Base-by-base conservation (phyloP, 2,797 vertebrate species). In the Muraenolepis orangiensis region DNA sequence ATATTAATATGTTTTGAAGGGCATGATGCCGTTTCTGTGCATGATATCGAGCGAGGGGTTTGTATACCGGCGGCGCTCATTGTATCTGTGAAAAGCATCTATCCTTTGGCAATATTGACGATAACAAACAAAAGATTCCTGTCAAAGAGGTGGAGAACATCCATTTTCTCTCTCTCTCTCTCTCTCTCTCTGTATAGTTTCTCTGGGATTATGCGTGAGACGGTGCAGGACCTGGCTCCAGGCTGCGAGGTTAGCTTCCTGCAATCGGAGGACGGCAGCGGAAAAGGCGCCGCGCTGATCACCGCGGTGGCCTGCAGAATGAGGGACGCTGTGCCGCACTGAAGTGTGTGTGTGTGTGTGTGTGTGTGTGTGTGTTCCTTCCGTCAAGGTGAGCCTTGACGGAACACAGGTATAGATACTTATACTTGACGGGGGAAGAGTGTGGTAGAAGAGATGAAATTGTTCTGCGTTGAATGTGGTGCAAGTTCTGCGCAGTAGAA, bases 231-330 rank as follows among this genome's bases (percentile, higher is more conserved):
- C 77, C 76, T 99, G 91, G 94, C 97, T 0, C 97, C 97, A 0
- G 91, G 94, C 81, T 98, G 97, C 1, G 91, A 95, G 0, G 97
- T 99, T 86, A 94, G 93, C 13, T 96, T 99, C 85, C 87, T 96
- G 73, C 95, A 95, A 87, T 99, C 97, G 0, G 97, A 99, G 80
- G 97, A 98, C 0, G 97, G 98, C 82, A 99, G 98, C 0, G 97
- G 98, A 38, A 99, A 98, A 71, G 98, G 97, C 0, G 97, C 97
- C 0, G 98, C 98, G 0, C 95, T 99, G 77, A 98, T 99, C 92
- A 97, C 97, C 0, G 98, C 97, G 0, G 97, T 98, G 69, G 96
- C 98, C 18, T 98, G 96, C 57, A 93, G 97, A 74, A 91, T 97
- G 77, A 93, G 93, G 0, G 94, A 93, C 3, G 93, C 91, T 0